Percentiles rank a stretch among this genome's conserved stretches.
These are phyloP conservation scores for Miltochrista miniata DNA, from an alignment of 2,888 invertebrate genomes.

Conservation along the genomic window DNA sequence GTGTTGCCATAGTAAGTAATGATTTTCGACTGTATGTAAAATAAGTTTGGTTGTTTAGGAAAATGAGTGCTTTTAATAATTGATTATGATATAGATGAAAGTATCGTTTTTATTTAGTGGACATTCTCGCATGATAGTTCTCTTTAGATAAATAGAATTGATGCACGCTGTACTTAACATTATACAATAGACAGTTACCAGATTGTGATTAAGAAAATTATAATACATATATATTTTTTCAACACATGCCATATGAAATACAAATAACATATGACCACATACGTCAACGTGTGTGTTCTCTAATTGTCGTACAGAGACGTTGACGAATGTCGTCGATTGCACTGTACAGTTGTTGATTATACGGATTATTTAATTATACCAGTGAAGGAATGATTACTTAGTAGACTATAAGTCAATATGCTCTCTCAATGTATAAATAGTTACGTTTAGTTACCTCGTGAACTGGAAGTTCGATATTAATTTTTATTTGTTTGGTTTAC, in stretches of 20 bases:
- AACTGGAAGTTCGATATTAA: constrained; percentile 77
- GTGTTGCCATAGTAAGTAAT: constrained; percentile 82
- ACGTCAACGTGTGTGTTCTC: constrained; percentile 6
- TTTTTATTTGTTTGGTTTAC: constrained; percentile 58
- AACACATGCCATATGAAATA: constrained; percentile 44
- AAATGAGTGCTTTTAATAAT: constrained; percentile 70
- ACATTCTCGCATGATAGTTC: constrained; percentile 49
- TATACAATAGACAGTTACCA: constrained; percentile 79
- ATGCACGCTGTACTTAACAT: constrained; percentile 60
- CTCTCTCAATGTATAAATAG: constrained; percentile 62
- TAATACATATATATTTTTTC: constrained; percentile 75
- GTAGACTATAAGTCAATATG: constrained; percentile 75
- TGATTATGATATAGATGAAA: constrained; percentile 45
- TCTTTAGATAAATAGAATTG: constrained; percentile 55
- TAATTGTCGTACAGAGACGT: constrained; percentile 10
- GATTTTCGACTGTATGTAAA: constrained; percentile 78
- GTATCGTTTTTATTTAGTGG: constrained; percentile 53
- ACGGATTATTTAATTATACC: constrained; percentile 63
- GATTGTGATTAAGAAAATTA: constrained; percentile 67
- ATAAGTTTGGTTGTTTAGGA: constrained; percentile 73
- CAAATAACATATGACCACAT: constrained; percentile 25
- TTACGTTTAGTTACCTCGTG: constrained; percentile 80
- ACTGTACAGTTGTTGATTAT: constrained; percentile 62
- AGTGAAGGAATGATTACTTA: constrained; percentile 68
- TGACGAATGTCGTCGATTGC: constrained; percentile 36